Percentiles rank a stretch among this genome's conserved stretches.
Conservation (phyloP, 2,888 invertebrate genomes). For the Pemphredon lugubris region DNA sequence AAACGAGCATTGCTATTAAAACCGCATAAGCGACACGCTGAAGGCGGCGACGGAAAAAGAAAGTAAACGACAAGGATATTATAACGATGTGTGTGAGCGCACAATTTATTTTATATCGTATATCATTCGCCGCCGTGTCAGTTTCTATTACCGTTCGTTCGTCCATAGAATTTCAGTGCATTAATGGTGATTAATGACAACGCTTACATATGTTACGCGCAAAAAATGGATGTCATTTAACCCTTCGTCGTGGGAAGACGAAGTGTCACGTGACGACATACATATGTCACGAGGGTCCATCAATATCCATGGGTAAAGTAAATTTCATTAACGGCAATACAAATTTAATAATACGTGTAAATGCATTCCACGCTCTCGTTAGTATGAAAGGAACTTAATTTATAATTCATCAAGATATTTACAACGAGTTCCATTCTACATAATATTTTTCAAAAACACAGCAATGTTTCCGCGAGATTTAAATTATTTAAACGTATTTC, state of each 20-base stretch:
- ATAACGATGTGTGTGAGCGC: slow-evolving; percentile 27
- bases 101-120: slow-evolving; percentile 40
- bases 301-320: neutral
- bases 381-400: no score
- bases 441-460: no score
- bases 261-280: no score
- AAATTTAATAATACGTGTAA: neutral
- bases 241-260: slow-evolving; percentile 14
- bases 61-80: slow-evolving; percentile 13
- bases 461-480: no score
- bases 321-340: slow-evolving; percentile 16
- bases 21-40: slow-evolving; percentile 5
- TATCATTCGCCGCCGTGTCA: slow-evolving; percentile 28
- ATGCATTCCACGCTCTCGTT: neutral
- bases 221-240: slow-evolving; percentile 16
- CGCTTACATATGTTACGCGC: slow-evolving; percentile 5
- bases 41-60: slow-evolving; percentile 1
- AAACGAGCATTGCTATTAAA: slow-evolving; percentile 39
- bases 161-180: slow-evolving; percentile 32
- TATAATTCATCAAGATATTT: no score
- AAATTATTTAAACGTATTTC: no score
- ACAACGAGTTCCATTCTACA: no score
- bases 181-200: slow-evolving; percentile 42
- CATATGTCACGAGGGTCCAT: no score
- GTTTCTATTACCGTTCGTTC: slow-evolving; percentile 31